Conservation (phyloP, 2,888 invertebrate genomes). For the Dolichopus griseipennis region DNA sequence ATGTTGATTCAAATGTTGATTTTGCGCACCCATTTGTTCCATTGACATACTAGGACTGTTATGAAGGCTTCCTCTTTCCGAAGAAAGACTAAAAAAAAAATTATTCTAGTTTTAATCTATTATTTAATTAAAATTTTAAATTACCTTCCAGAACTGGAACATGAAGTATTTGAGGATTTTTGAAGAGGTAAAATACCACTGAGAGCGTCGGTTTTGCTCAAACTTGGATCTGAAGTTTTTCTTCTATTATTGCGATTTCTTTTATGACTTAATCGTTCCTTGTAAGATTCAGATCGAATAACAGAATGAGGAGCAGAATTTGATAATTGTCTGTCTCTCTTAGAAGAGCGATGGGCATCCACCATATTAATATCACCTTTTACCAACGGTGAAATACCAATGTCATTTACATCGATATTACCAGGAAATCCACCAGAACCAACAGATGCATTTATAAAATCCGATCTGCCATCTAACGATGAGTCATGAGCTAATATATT, state of each 20-base stretch:
- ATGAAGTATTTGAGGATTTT: conserved; percentile 60
- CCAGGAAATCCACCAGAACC: conserved; percentile 30
- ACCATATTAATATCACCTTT: conserved; percentile 34
- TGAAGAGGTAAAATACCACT: neutral
- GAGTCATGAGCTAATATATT: conserved; percentile 22
- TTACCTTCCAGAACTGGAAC: conserved; percentile 45
- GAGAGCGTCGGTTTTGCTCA: conserved; percentile 48
- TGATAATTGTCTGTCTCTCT: conserved; percentile 29
- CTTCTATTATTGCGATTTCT: conserved; percentile 59
- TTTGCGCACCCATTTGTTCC: conserved; percentile 51
- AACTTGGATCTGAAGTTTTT: conserved; percentile 73
- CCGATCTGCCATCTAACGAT: conserved; percentile 39
- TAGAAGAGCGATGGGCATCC: conserved; percentile 31
- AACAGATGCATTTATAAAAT: conserved; percentile 35
- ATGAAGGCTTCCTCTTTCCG: conserved; percentile 43
- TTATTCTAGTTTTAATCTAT: neutral
- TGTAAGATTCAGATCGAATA: conserved; percentile 65
- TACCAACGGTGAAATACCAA: conserved; percentile 30
- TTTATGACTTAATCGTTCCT: conserved; percentile 57
- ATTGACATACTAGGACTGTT: conserved; percentile 68
- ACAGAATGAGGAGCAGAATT: conserved; percentile 45
- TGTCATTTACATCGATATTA: conserved; percentile 22
- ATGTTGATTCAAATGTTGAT: conserved; percentile 22
- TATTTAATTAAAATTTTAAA: neutral
- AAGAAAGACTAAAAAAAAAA: conserved; percentile 40